Base-by-base conservation (phyloP, 2,888 invertebrate genomes). In the Philopedon plagiatum region DNA sequence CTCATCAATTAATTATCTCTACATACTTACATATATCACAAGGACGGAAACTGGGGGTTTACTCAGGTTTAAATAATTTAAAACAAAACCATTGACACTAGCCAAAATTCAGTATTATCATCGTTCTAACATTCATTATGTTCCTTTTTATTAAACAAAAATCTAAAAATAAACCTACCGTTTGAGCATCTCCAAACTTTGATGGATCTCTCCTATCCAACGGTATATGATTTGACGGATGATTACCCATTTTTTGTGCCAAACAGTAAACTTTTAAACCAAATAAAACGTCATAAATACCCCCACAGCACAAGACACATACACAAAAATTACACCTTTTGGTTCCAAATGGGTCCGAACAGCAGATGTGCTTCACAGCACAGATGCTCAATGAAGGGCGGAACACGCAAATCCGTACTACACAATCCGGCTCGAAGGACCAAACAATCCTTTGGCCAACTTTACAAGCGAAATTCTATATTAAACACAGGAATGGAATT, bases 191-290 rank as follows among this genome's bases (percentile, higher is more conserved):
- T 65, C 86, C 86, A 74, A 85, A 86, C 80, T 84, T 85, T 39
- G 87, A 87, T 74, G 87, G 85, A 79, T 64, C 66, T 76, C 89
- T 91, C 85, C 91, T 89, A 84, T 94, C 94, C 85, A 94, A 89
- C 80, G 94, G 94, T 86, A 93, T 93, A 86, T 94, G 94, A 82
- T 93, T 92, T 79, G 94, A 94, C 82, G 94, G 94, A 94, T 94
- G 79, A 71, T 76, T 74, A 39, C 75, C 65, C 72, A 76, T 71
- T 62, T 49, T n/a, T 51, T 41, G 61, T 57, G 66, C 21, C 58
- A 56, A 65, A 61, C 51, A 62, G 46, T 57, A 44, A 74, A 56
- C 32, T 54, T 23, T 46, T 71, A 73, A 71, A 66, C 63, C 56
- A 60, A 39, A 72, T 66, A 58, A 67, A 73, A 74, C 69, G 61